Conservation (phyloP, 2,888 invertebrate genomes). For the Andrena praecox region DNA sequence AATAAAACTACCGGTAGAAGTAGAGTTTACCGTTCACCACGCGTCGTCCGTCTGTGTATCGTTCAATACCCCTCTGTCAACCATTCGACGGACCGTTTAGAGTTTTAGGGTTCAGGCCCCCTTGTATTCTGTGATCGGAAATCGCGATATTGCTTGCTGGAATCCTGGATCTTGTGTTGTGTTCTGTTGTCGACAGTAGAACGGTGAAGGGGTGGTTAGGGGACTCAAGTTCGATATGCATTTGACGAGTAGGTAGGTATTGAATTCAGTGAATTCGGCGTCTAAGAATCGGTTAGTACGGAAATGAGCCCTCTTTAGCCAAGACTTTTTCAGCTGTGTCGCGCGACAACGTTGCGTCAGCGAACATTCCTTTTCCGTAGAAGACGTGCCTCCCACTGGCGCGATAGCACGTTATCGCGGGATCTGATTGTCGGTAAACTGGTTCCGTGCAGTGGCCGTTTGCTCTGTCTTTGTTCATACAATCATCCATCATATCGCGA, state of each 20-base stretch:
- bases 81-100: constrained; percentile 26
- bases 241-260: too few species aligned
- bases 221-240: too few species aligned
- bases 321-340: not conserved
- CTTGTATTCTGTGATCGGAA: constrained; percentile 4
- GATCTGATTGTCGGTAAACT: constrained; percentile 39
- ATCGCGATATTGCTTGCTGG: constrained; percentile 16
- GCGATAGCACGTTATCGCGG: constrained; percentile 49
- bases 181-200: not conserved
- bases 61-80: constrained; percentile 56
- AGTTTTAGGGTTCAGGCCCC: not conserved
- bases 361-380: constrained; percentile 4
- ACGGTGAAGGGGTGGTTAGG: not conserved
- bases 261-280: too few species aligned
- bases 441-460: constrained; percentile 25
- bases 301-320: not conserved
- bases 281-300: not conserved
- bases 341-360: constrained; percentile 28
- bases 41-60: constrained; percentile 20
- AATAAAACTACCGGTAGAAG: constrained; percentile 45
- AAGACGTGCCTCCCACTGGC: not conserved
- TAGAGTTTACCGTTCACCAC: constrained; percentile 22
- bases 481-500: constrained; percentile 23
- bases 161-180: not conserved
- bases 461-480: constrained; percentile 33